Base-by-base conservation (phyloP, 1,140 invertebrate genomes). In the Cydia splendana region DNA sequence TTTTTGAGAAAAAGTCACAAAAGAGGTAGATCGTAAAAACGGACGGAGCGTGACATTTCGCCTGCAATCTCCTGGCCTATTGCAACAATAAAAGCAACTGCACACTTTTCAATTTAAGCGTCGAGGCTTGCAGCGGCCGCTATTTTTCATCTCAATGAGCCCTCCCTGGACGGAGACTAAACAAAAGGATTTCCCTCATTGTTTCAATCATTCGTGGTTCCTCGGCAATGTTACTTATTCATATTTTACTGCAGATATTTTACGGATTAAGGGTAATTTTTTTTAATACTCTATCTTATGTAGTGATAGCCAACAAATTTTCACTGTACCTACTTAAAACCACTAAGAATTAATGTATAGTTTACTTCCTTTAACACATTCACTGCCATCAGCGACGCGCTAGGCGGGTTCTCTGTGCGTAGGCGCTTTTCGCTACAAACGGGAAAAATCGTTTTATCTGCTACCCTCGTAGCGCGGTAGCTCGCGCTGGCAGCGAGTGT, bases 121-220 rank as follows among this genome's bases (percentile, higher is more conserved):
- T 81, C 82, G 80, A 79, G 77, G 65, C 79, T 76, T 69, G 75
- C 77, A 73, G 81, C 80, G 81, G 28, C 15, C 48, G 24, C 62
- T 82, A 85, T 88, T 87, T 89, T 86, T 87, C 86, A 88, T 89
- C 87, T 84, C 74, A 83, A 78, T 75, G 69, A 74, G 65, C 38
- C 75, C 53, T 76, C 76, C 78, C 81, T 81, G 80, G 69, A 34
- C 76, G 80, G 81, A 81, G 85, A 82, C 78, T 79, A 86, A 87
- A 88, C 88, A 89, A 88, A 85, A 85, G 84, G 82, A 83, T 84
- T 85, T 89, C 84, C 77, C 75, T 83, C 81, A 87, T 86, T 87
- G 84, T 87, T 85, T 80, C 76, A 81, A 76, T 78, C 53, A 57
- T 57, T 57, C 53, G 53, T 62, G 57, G 57, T 62, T 62, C 1